A percentile compares a stretch with the other conserved stretches of the same genome.
phyloP scores from a whole-genome alignment of 2,113 vertebrate genomes.

The Boleophthalmus pectinirostris region DNA sequence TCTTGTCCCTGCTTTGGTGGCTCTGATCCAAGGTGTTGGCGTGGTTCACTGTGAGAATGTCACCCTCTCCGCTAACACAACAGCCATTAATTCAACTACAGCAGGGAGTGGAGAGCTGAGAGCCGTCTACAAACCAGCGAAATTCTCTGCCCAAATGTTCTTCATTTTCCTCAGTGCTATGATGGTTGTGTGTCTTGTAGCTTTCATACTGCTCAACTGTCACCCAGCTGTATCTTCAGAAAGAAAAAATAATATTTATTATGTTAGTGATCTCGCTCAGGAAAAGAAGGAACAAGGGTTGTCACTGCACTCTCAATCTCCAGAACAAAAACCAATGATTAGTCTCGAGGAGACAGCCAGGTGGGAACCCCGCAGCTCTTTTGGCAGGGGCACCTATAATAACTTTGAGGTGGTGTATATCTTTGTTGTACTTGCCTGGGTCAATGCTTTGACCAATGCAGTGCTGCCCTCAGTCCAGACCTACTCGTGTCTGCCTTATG shows the following conservation, averaged over 20 bases:
- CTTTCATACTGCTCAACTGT: slow-evolving; percentile 79
- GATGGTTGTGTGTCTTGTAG: slow-evolving; percentile 76
- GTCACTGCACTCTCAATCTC: slow-evolving; percentile 52
- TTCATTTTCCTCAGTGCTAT: slow-evolving; percentile 81
- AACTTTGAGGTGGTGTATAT: slow-evolving; percentile 69
- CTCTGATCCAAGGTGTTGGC: slow-evolving; percentile 81
- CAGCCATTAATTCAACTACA: slow-evolving; percentile 36
- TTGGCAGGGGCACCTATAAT: slow-evolving; percentile 67
- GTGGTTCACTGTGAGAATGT: slow-evolving; percentile 73
- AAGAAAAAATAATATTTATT: slow-evolving; percentile 62
- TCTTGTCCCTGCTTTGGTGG: slow-evolving; percentile 79
- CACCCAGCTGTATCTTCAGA: slow-evolving; percentile 73
- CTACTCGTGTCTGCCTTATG: slow-evolving; percentile 85
- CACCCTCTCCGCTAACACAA: slow-evolving; percentile 38
- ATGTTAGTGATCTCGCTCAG: slow-evolving; percentile 25
- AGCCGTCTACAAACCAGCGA: slow-evolving; percentile 76
- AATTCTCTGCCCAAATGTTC: slow-evolving; percentile 78
- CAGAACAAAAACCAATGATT: slow-evolving; percentile 78
- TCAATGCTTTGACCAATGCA: slow-evolving; percentile 83
- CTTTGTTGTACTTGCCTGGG: slow-evolving; percentile 82
- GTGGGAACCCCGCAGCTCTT: slow-evolving; percentile 54
- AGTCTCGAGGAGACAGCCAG: slow-evolving; percentile 14
- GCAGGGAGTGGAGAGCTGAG: slow-evolving; percentile 32
- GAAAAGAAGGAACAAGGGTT: slow-evolving; percentile 64
- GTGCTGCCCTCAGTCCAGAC: slow-evolving; percentile 84